These are phyloP conservation scores for Myoxocephalus aenaeus DNA, from an alignment of 2,797 vertebrate genomes.

Conservation along the genomic window DNA sequence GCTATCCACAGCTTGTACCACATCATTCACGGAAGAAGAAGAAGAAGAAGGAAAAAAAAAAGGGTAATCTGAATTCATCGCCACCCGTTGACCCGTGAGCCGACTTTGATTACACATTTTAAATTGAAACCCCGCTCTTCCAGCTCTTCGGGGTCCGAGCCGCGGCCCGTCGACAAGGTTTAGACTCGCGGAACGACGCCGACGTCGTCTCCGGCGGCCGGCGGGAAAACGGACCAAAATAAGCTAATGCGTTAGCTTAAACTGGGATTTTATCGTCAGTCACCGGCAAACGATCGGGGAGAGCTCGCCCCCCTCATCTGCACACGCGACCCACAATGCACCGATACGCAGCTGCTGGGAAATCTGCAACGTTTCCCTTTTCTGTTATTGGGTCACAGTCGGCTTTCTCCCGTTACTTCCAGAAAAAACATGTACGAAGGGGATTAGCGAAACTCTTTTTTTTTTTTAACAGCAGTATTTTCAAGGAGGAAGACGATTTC, in stretches of 20 bases:
- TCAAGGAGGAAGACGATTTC: not conserved
- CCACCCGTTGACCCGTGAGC: not conserved
- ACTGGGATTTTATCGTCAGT: not conserved
- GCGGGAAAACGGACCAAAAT: not conserved
- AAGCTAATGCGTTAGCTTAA: not conserved
- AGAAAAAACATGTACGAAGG: not conserved
- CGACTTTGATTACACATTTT: slow-evolving; percentile 13
- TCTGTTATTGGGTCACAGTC: not conserved
- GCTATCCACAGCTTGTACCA: slow-evolving; percentile 13
- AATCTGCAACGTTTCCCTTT: not conserved
- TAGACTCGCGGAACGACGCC: too few species aligned
- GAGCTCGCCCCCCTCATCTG: not conserved
- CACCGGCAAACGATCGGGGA: not conserved
- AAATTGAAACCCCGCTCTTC: slow-evolving; percentile 9
- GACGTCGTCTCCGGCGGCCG: not conserved
- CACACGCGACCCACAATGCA: not conserved
- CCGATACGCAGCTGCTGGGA: not conserved
- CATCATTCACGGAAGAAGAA: not conserved
- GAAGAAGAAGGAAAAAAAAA: not conserved
- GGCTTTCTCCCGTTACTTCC: not conserved
- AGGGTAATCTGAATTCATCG: slow-evolving; percentile 1
- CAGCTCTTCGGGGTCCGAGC: not conserved
- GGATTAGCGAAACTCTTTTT: not conserved
- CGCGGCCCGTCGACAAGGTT: not conserved
- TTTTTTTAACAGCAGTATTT: not conserved